Conservation (phyloP, 2,113 vertebrate genomes). For the Macquaria australasica region DNA sequence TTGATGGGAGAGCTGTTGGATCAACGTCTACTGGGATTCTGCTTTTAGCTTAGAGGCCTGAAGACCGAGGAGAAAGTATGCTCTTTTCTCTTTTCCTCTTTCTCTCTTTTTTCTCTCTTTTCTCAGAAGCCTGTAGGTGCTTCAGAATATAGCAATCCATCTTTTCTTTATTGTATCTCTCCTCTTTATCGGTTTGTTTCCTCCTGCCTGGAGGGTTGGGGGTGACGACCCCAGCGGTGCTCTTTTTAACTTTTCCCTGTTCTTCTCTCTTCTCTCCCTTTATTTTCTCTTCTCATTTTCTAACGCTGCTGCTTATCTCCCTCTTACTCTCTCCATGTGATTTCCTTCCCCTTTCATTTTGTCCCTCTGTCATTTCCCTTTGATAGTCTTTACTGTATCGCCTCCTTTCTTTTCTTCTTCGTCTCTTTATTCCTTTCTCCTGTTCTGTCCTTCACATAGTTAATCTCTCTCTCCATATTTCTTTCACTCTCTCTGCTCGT, state of each 20-base stretch:
- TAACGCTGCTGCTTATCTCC: neutral
- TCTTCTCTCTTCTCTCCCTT: constrained; percentile 17
- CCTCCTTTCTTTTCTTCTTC: neutral
- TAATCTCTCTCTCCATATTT: constrained; percentile 4
- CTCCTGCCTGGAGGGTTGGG: constrained; percentile 30
- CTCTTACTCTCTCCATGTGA: constrained; percentile 5
- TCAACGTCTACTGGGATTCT: constrained; percentile 23
- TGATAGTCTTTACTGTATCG: neutral
- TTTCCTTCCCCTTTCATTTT: constrained; percentile 5
- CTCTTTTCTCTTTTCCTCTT: constrained; percentile 17
- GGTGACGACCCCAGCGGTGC: constrained; percentile 26
- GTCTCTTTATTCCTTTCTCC: neutral
- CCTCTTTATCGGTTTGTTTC: constrained; percentile 45
- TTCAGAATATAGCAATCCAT: constrained; percentile 56
- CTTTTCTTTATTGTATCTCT: constrained; percentile 52
- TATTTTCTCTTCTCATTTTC: constrained; percentile 30
- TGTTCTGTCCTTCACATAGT: neutral
- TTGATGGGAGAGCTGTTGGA: constrained; percentile 30
- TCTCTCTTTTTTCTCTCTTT: neutral
- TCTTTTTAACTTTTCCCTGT: constrained; percentile 18
- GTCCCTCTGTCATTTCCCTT: neutral
- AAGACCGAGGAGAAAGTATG: constrained; percentile 19
- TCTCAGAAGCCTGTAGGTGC: constrained; percentile 30
- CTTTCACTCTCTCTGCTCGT: neutral
- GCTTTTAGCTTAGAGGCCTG: neutral